These are phyloP conservation scores for Phoebastria nigripes DNA, from an alignment of 2,797 vertebrate genomes.

Conservation along the genomic window DNA sequence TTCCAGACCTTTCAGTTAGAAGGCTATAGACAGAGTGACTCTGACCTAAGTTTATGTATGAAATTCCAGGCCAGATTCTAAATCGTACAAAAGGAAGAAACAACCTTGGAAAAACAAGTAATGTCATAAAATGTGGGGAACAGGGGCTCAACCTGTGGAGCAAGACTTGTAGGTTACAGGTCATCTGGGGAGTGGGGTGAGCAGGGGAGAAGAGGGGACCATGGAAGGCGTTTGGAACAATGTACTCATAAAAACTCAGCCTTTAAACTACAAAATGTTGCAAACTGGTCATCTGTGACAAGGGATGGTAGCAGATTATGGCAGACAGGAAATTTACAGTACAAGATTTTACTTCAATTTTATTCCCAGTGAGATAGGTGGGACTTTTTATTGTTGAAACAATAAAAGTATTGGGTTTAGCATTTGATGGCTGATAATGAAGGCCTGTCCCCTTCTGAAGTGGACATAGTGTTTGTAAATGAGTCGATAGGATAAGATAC, in stretches of 20 bases:
- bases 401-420: neutral
- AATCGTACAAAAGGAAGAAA: neutral
- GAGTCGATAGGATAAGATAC: neutral
- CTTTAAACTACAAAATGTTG: neutral
- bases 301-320: neutral
- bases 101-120: constrained; percentile 14
- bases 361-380: neutral
- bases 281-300: neutral
- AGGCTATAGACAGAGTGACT: constrained; percentile 15
- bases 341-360: neutral
- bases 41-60: neutral
- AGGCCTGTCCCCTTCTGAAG: neutral
- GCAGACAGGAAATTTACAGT: neutral
- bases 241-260: neutral
- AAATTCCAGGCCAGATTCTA: constrained; percentile 11
- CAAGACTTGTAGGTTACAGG: constrained; percentile 41
- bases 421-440: neutral
- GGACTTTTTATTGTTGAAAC: neutral
- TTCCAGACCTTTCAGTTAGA: constrained; percentile 15
- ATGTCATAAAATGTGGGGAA: constrained; percentile 23
- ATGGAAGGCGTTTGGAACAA: neutral
- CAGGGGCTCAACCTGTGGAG: constrained; percentile 49
- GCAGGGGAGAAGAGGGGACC: constrained; percentile 1
- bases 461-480: neutral
- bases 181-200: neutral